Conservation (phyloP, 2,888 invertebrate species). For the Drosophila quinaria region DNA sequence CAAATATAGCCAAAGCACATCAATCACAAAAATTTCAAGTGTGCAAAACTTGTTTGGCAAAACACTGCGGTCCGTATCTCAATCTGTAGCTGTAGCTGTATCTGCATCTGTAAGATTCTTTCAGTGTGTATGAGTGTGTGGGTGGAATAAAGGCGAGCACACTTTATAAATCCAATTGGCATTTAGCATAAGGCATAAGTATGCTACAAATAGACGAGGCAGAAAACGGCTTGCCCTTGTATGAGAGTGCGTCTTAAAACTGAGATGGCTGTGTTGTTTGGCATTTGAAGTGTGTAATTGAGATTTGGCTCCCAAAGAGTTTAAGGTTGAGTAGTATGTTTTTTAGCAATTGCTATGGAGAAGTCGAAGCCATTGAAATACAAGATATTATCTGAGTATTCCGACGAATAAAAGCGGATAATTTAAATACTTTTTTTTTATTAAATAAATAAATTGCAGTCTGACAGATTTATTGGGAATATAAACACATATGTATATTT, state of each 20-base stretch:
- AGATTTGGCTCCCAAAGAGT: conserved; percentile 54
- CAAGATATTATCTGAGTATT: conserved; percentile 27
- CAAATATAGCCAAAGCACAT: conserved; percentile 74
- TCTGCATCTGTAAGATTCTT: conserved; percentile 16
- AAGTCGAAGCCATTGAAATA: background rate
- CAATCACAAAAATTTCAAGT: conserved; percentile 80
- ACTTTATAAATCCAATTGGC: conserved; percentile 76
- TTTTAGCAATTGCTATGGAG: conserved; percentile 27
- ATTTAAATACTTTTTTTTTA: background rate
- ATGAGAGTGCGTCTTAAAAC: conserved; percentile 39
- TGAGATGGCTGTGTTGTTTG: conserved; percentile 60
- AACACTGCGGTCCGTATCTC: conserved; percentile 68
- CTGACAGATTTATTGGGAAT: background rate
- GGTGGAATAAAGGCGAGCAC: conserved; percentile 18
- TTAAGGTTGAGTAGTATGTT: conserved; percentile 43
- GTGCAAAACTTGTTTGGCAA: conserved; percentile 77
- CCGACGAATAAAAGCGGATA: background rate
- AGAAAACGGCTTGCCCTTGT: conserved; percentile 9
- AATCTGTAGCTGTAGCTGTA: conserved; percentile 43
- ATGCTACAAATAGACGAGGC: conserved; percentile 65
- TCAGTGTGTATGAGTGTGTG: conserved; percentile 4
- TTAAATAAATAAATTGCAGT: background rate
- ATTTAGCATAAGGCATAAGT: conserved; percentile 76
- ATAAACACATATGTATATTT: background rate
- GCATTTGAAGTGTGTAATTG: conserved; percentile 62